Evolutionary conservation across 2,888 invertebrate species (phyloP).

Genomic region (Tribolium freemani): DNA sequence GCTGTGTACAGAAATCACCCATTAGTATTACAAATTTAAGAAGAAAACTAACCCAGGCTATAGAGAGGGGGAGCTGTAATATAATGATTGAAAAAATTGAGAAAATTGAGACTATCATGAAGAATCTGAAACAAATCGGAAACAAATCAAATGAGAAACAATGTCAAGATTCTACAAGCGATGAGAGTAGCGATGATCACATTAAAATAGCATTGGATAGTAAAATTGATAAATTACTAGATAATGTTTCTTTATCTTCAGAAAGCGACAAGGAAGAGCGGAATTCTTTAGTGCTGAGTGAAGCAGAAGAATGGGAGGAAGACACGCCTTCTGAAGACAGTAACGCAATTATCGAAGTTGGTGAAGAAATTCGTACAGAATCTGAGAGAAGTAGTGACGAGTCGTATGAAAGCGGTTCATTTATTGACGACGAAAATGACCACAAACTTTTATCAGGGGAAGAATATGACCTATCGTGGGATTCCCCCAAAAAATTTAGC

Average conservation of each 20-base stretch:
- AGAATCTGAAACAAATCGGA: background rate
- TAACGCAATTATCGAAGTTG: slow-evolving; percentile 63
- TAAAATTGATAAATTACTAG: slow-evolving; percentile 1
- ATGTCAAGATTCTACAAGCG: background rate
- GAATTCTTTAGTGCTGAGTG: slow-evolving; percentile 48
- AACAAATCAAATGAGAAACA: background rate
- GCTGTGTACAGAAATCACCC: background rate
- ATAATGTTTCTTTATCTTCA: background rate
- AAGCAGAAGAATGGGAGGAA: slow-evolving; percentile 65
- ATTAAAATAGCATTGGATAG: background rate
- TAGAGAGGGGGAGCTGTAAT: background rate
- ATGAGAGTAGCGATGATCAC: background rate
- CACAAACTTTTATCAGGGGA: slow-evolving; percentile 34
- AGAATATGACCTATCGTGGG: slow-evolving; percentile 22
- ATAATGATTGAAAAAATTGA: background rate
- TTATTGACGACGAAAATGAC: slow-evolving; percentile 37
- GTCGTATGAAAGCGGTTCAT: slow-evolving; percentile 33
- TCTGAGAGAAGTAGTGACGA: slow-evolving; percentile 20
- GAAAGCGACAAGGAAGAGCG: background rate
- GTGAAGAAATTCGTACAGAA: slow-evolving; percentile 60
- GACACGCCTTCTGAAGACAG: slow-evolving; percentile 64
- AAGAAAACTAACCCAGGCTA: background rate
- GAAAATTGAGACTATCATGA: too few relatives aligned
- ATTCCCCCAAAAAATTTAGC: background rate
- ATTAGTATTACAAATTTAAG: background rate